Conservation (phyloP, 2,113 vertebrate species). For the Anhinga anhinga region DNA sequence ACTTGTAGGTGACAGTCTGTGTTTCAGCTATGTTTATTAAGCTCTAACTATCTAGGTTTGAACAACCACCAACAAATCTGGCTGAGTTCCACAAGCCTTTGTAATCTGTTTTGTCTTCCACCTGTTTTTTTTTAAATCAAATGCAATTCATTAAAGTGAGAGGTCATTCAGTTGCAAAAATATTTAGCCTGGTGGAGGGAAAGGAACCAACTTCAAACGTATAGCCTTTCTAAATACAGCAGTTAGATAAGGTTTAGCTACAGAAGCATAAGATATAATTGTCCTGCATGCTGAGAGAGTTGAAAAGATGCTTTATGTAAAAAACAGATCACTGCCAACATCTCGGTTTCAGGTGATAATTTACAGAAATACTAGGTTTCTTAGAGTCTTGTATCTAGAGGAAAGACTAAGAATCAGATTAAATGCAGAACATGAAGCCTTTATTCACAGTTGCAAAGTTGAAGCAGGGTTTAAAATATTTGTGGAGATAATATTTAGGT, state of each 20-base stretch:
- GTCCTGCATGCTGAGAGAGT: background rate
- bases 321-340: background rate
- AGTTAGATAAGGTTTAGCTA: background rate
- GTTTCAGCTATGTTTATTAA: background rate
- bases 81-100: background rate
- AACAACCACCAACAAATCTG: background rate
- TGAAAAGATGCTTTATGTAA: background rate
- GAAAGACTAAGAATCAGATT: background rate
- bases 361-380: background rate
- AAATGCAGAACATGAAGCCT: background rate
- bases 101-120: background rate
- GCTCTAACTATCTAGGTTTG: constrained; percentile 12
- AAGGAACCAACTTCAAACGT: background rate
- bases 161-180: background rate
- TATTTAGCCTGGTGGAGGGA: background rate
- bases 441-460: background rate
- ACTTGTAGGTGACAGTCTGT: constrained; percentile 21
- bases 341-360: background rate
- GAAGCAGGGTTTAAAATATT: background rate
- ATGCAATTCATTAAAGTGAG: background rate
- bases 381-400: background rate
- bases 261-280: background rate
- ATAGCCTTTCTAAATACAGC: background rate
- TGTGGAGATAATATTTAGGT: background rate
- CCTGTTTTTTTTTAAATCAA: background rate